A percentile compares a stretch with the other conserved stretches of the same genome.
Evolutionary conservation across 2,113 vertebrate genomes (phyloP).

Genomic region (Camelus dromedarius): DNA sequence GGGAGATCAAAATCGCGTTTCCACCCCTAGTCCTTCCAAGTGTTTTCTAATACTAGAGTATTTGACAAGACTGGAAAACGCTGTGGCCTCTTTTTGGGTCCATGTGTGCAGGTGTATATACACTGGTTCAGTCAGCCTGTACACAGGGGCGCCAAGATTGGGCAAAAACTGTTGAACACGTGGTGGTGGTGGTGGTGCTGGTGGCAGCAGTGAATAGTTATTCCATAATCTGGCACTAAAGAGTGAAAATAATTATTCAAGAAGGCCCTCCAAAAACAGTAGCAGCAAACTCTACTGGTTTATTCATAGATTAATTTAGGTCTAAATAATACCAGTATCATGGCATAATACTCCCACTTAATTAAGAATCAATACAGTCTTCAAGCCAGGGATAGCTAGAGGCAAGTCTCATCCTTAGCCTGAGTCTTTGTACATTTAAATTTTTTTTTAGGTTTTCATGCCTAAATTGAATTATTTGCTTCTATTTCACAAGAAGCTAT

Average conservation of each 20-base stretch:
- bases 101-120: neutral
- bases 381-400: neutral
- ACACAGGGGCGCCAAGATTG: fast-evolving
- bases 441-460: neutral
- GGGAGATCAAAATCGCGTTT: slow-evolving; percentile 97
- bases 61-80: neutral
- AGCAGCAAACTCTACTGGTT: neutral
- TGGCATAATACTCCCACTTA: neutral
- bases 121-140: neutral
- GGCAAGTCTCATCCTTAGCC: neutral
- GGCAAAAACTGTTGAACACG: fast-evolving
- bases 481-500: neutral
- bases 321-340: neutral
- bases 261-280: neutral
- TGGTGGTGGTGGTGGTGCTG: neutral
- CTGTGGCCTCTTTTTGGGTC: neutral
- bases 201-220: neutral
- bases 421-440: neutral
- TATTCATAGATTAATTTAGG: neutral
- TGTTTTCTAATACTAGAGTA: neutral
- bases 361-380: neutral
- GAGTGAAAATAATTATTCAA: neutral
- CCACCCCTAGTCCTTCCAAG: slow-evolving; percentile 97
- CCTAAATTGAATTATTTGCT: neutral
- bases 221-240: neutral